phyloP scores from a whole-genome alignment of 2,113 vertebrate genomes.

The Camelus bactrianus region DNA sequence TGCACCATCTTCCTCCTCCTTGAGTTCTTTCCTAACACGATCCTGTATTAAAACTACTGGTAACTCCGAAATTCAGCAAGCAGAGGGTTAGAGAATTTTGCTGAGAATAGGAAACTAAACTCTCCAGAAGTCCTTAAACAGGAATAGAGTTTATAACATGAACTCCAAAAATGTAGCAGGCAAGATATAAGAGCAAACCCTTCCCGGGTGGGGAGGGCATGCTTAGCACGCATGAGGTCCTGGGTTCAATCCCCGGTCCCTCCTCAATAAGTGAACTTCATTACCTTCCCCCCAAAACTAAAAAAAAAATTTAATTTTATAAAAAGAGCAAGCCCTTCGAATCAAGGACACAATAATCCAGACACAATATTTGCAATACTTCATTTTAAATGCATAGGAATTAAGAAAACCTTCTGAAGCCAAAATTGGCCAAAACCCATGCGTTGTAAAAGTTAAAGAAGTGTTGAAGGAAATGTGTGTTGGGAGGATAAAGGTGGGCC shows the following conservation, averaged over 20 bases:
- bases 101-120: background rate
- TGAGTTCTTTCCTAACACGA: background rate
- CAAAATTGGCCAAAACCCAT: background rate
- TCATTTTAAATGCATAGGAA: background rate
- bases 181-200: background rate
- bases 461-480: background rate
- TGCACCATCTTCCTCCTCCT: background rate
- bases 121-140: background rate
- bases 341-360: too few species aligned
- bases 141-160: background rate
- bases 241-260: too few species aligned
- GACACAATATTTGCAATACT: background rate
- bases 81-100: background rate
- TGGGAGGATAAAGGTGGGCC: rapidly evolving
- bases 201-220: too few species aligned
- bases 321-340: background rate
- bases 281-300: too few species aligned
- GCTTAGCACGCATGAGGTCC: too few species aligned
- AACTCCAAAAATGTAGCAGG: background rate
- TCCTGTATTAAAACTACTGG: background rate
- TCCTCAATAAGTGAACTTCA: too few species aligned
- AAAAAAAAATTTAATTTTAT: too few species aligned
- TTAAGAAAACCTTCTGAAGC: background rate
- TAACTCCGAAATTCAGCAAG: background rate
- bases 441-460: background rate